Conservation (phyloP, 1,140 invertebrate genomes). For the Amyelois transitella region DNA sequence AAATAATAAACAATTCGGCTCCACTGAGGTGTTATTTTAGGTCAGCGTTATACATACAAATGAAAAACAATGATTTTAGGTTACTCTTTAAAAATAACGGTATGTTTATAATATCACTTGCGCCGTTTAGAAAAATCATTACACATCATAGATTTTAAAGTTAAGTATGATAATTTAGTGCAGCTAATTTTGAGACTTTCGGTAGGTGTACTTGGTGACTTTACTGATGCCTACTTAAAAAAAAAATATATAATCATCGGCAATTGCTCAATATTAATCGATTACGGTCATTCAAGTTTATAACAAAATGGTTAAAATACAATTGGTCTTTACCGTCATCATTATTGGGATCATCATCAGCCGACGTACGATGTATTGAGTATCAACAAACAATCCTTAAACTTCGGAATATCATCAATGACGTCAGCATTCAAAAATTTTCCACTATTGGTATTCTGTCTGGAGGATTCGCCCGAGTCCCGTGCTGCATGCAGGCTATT, state of each 20-base stretch:
- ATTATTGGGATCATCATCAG: background rate
- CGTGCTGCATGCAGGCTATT: slow-evolving; percentile 66
- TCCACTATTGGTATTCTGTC: slow-evolving; percentile 69
- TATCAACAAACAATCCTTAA: slow-evolving; percentile 29
- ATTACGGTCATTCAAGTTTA: no score
- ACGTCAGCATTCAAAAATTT: slow-evolving; percentile 58
- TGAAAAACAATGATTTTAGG: no score
- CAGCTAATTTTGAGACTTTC: no score
- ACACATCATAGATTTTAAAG: no score
- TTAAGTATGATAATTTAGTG: no score
- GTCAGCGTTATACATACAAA: background rate
- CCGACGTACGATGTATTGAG: background rate
- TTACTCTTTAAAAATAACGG: no score
- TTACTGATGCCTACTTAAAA: no score
- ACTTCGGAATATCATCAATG: slow-evolving; percentile 47
- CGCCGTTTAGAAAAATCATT: no score
- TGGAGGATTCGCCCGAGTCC: slow-evolving; percentile 60
- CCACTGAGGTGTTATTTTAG: background rate
- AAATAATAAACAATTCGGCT: background rate
- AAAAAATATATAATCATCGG: no score
- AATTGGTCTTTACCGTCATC: background rate
- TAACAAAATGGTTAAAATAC: background rate
- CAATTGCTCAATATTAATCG: no score
- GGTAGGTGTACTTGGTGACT: no score
- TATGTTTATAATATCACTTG: no score